Percentiles rank a stretch among this genome's conserved stretches.
Conservation (phyloP, 1,140 invertebrate genomes). For the Bemisia tabaci region DNA sequence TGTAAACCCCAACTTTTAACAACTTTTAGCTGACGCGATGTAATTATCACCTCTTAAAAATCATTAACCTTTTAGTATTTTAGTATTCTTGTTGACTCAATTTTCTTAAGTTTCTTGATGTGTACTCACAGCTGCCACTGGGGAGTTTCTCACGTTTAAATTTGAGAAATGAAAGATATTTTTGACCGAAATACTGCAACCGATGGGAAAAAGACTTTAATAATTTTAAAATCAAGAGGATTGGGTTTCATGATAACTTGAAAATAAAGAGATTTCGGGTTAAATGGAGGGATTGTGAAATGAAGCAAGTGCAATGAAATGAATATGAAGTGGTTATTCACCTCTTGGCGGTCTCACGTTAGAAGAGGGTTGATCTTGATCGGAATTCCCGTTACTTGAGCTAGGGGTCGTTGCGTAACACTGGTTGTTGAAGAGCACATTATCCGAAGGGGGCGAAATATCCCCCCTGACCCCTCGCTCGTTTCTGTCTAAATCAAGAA, state of each 20-base stretch:
- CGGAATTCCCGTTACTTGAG: conserved; percentile 78
- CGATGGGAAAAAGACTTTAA: too few species aligned
- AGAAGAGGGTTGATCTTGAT: conserved; percentile 53
- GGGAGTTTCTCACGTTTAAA: background rate
- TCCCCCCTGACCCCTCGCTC: conserved; percentile 43
- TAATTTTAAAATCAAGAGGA: too few species aligned
- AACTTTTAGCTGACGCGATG: too few species aligned
- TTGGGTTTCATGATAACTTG: too few species aligned
- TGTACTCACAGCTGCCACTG: background rate
- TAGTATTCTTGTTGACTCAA: background rate
- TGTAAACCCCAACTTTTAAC: background rate
- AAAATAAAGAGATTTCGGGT: too few species aligned
- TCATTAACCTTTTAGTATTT: background rate
- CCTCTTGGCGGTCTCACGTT: conserved; percentile 7
- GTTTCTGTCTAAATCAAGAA: conserved; percentile 68
- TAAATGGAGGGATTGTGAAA: too few species aligned
- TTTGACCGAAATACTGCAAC: too few species aligned
- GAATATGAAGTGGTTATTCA: conserved; percentile 8
- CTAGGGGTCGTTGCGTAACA: conserved; percentile 86
- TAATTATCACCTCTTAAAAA: too few species aligned
- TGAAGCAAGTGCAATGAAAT: background rate
- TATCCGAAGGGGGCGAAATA: conserved; percentile 75
- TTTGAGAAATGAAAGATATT: background rate
- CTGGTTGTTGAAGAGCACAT: conserved; percentile 84
- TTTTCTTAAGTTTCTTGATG: background rate